A percentile compares a stretch with the other conserved stretches of the same genome.
These are phyloP conservation scores for Chaitophorus viminalis DNA, from an alignment of 2,888 invertebrate species.

Conservation along the genomic window DNA sequence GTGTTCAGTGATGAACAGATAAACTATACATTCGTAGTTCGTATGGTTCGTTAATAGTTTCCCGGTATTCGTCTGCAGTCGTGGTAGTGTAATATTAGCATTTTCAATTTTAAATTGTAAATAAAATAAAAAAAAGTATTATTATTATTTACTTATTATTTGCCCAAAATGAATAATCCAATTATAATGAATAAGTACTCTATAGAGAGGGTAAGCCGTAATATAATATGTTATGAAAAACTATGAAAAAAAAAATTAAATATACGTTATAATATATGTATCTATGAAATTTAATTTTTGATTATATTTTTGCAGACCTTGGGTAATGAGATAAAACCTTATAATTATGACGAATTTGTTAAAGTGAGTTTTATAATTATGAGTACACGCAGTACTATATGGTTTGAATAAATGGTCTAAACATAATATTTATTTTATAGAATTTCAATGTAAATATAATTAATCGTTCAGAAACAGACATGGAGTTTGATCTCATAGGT, in stretches of 20 bases:
- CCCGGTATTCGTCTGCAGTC: too few relatives aligned
- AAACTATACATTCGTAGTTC: too few relatives aligned
- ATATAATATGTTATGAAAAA: neutral
- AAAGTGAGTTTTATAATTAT: slow-evolving; percentile 21
- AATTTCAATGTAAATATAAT: slow-evolving; percentile 59
- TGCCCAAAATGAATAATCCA: slow-evolving; percentile 35
- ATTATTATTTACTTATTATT: neutral
- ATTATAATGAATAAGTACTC: slow-evolving; percentile 52
- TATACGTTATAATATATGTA: neutral
- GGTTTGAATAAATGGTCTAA: neutral
- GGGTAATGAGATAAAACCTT: slow-evolving; percentile 43
- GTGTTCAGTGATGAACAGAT: too few relatives aligned
- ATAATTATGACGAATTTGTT: slow-evolving; percentile 49
- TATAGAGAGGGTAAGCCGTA: slow-evolving; percentile 45
- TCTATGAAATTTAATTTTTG: neutral
- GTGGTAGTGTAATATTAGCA: too few relatives aligned
- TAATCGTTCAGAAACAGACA: slow-evolving; percentile 68
- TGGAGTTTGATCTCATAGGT: slow-evolving; percentile 91
- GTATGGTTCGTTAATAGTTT: too few relatives aligned
- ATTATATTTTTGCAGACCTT: slow-evolving; percentile 36
- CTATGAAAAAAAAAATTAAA: too few relatives aligned
- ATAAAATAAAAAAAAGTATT: too few relatives aligned
- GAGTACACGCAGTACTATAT: neutral
- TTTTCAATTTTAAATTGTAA: too few relatives aligned
- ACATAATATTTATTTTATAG: slow-evolving; percentile 21